A percentile compares a stretch with the other conserved stretches of the same genome.
phyloP scores from a whole-genome alignment of 2,797 vertebrate genomes.

The Mus minutoides region DNA sequence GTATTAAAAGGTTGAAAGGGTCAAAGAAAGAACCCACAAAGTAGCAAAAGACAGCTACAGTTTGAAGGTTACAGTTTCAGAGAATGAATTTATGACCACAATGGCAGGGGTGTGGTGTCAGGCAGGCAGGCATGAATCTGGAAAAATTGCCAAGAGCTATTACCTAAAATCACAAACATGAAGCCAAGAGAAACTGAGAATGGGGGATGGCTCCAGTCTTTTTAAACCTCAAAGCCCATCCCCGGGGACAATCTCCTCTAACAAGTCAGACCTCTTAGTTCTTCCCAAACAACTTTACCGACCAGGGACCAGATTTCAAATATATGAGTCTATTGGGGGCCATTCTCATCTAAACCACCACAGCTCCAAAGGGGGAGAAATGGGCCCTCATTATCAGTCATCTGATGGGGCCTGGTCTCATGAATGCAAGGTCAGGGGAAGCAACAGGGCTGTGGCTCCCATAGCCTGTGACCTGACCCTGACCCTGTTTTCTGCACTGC shows the following conservation, averaged over 20 bases:
- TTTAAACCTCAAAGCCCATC: neutral
- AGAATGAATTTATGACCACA: neutral
- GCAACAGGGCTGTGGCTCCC: neutral
- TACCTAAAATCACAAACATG: neutral
- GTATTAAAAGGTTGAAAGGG: neutral
- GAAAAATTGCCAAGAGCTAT: neutral
- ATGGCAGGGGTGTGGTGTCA: no score
- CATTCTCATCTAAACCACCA: neutral
- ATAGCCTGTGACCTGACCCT: neutral
- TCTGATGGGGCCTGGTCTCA: neutral
- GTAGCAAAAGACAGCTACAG: neutral
- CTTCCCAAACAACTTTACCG: neutral
- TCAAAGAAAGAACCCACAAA: neutral
- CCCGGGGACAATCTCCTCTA: neutral
- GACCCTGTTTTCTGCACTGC: neutral
- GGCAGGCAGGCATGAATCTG: neutral
- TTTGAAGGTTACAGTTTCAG: neutral
- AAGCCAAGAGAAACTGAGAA: neutral
- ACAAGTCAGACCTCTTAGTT: neutral
- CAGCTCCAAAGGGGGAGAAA: neutral
- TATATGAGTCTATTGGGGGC: neutral
- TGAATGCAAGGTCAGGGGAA: neutral
- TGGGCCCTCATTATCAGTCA: no score
- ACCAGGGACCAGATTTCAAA: neutral
- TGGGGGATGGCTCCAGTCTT: neutral